Percentiles rank a stretch among this genome's conserved stretches.
Evolutionary conservation across 2,888 invertebrate genomes (phyloP).

Genomic region (Physocephala rufipes): DNA sequence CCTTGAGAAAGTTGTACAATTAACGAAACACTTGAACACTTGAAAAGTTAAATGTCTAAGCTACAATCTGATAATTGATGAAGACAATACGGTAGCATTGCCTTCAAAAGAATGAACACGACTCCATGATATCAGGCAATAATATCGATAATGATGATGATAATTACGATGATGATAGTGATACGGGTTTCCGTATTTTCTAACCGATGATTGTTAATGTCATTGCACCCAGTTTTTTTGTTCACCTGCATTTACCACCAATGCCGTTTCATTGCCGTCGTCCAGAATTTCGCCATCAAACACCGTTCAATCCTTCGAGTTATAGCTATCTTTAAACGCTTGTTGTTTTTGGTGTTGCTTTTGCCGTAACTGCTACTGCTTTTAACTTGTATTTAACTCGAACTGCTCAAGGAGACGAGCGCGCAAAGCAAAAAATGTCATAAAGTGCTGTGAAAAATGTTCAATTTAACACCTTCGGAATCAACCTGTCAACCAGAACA

Average conservation of each 20-base stretch:
- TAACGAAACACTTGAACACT: neutral
- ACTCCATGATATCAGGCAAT: too few relatives aligned
- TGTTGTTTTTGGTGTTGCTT: constrained; percentile 5
- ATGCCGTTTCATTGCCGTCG: neutral
- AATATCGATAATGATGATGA: too few relatives aligned
- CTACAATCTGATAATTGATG: too few relatives aligned
- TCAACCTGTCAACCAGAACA: constrained; percentile 6
- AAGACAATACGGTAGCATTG: too few relatives aligned
- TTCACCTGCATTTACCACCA: neutral
- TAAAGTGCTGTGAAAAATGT: constrained; percentile 18
- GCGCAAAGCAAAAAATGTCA: constrained; percentile 1
- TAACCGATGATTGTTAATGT: too few relatives aligned
- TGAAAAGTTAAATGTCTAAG: too few relatives aligned
- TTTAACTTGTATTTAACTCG: neutral
- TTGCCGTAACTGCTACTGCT: constrained; percentile 1
- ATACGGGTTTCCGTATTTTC: too few relatives aligned
- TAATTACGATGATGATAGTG: too few relatives aligned
- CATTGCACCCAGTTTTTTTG: neutral
- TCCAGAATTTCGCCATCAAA: too few relatives aligned
- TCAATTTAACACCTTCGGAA: constrained; percentile 24
- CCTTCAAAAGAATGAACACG: too few relatives aligned
- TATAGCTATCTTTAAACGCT: neutral
- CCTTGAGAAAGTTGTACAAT: constrained; percentile 1
- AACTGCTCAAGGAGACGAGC: too few relatives aligned
- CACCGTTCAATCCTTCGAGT: too few relatives aligned